Evolutionary conservation across 2,113 vertebrate species (phyloP), one percentile per base, ranked within the genome.

Genomic region (Pholis gunnellus): DNA sequence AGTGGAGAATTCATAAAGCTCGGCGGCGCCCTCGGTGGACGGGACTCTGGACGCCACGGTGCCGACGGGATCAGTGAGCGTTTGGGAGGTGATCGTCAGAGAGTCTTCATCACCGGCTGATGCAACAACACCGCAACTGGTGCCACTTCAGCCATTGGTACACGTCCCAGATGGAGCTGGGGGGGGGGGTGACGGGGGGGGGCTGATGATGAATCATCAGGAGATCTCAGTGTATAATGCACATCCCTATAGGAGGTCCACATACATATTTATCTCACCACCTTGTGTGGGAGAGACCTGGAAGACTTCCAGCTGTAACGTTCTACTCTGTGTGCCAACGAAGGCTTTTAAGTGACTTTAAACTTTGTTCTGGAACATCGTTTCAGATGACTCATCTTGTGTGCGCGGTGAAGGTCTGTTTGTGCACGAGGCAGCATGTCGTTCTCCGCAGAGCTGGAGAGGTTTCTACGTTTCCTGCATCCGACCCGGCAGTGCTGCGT

Each of bases 121-220:
- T 88, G 93, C 86, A 94, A 94, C 71, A 59, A 61, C 74, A 46
- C 52, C 80, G 86, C 90, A 94, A 93, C 42, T 31, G 75, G 72
- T 70, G 85, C 78, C 82, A 88, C 72, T 69, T 68, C 31, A 86
- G 64, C 80, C 84, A 48, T 48, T 83, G 83, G 36, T n/a, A 50
- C 10, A 54, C 56, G 20, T 48, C 72, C 38, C 34, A 83, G 77
- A 78, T 29, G 27, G 73, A 61, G 38, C 0, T 18, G 70, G 25
- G 20, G 46, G 50, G 50, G 59, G 42, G 42, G 13, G 31, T n/a
- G n/a, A n/a, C n/a, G 36, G 29, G 74, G 27, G 25, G 56, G 70
- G 44, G 63, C 63, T 65, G 67, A 68, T 52, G 78, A 78, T 69
- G 38, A 86, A 78, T 48, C 66, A 65, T 54, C 46, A 46, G 22